A percentile compares a stretch with the other conserved stretches of the same genome.
Evolutionary conservation across 2,113 vertebrate species (phyloP).

Genomic region (Centropristis striata): DNA sequence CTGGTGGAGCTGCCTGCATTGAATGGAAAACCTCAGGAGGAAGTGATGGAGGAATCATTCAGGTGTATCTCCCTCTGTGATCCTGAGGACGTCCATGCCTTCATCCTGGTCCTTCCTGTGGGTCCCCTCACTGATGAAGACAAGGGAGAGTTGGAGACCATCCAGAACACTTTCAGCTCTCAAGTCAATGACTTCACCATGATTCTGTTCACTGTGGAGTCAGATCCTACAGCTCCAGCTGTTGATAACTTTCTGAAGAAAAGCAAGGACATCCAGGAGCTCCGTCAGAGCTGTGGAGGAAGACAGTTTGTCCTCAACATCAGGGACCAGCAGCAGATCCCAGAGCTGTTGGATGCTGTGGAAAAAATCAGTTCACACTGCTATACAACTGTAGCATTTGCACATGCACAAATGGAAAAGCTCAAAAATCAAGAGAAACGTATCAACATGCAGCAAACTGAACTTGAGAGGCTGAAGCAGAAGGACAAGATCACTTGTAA

Average conservation of each 20-base stretch:
- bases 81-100: too few relatives aligned
- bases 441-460: background rate
- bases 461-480: background rate
- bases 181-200: too few relatives aligned
- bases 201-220: too few relatives aligned
- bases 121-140: slow-evolving; percentile 41
- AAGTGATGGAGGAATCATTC: too few relatives aligned
- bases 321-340: background rate
- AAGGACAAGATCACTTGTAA: background rate
- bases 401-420: background rate
- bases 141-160: slow-evolving; percentile 35
- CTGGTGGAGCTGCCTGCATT: too few relatives aligned
- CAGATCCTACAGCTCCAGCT: too few relatives aligned
- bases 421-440: background rate
- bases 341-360: background rate
- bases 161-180: slow-evolving; percentile 35
- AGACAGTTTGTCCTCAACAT: slow-evolving; percentile 9
- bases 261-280: background rate
- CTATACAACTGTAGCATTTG: background rate
- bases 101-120: too few relatives aligned
- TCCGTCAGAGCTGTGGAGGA: slow-evolving; percentile 28
- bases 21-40: too few relatives aligned
- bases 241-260: background rate
- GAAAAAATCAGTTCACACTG: background rate
- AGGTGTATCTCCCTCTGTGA: too few relatives aligned